Evolutionary conservation across 2,888 invertebrate species (phyloP).

Genomic region (Erebia epiphron): DNA sequence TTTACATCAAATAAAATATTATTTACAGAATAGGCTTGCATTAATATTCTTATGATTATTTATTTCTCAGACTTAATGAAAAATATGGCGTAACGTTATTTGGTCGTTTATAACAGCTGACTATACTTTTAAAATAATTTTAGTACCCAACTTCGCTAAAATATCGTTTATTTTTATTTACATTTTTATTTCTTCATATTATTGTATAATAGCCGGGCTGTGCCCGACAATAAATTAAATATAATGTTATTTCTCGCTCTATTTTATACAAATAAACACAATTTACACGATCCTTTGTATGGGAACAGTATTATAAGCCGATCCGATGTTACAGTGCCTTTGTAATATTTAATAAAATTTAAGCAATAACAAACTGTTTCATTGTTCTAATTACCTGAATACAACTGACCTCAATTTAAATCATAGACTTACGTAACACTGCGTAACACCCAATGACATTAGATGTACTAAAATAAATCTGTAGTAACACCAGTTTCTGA

Average conservation of each 20-base stretch:
- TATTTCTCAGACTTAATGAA: background rate
- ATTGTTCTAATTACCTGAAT: background rate
- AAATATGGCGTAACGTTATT: background rate
- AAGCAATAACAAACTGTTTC: slow-evolving; percentile 42
- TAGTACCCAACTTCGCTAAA: background rate
- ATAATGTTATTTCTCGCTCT: slow-evolving; percentile 18
- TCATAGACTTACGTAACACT: no score
- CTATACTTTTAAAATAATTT: background rate
- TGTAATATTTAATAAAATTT: slow-evolving; percentile 71
- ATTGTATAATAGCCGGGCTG: background rate
- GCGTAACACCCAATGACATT: no score
- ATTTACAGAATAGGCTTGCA: background rate
- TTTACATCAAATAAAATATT: background rate
- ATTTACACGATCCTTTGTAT: slow-evolving; percentile 24
- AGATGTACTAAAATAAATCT: no score
- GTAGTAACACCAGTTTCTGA: no score
- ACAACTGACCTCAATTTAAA: no score
- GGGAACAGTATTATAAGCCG: slow-evolving; percentile 58
- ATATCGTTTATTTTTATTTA: background rate
- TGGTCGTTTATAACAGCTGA: background rate
- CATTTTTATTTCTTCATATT: no score
- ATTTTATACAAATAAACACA: background rate
- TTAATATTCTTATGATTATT: background rate
- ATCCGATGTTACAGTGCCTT: slow-evolving; percentile 69
- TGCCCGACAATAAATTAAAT: background rate